phyloP scores from a whole-genome alignment of 2,113 vertebrate genomes.

The Casuarius casuarius region DNA sequence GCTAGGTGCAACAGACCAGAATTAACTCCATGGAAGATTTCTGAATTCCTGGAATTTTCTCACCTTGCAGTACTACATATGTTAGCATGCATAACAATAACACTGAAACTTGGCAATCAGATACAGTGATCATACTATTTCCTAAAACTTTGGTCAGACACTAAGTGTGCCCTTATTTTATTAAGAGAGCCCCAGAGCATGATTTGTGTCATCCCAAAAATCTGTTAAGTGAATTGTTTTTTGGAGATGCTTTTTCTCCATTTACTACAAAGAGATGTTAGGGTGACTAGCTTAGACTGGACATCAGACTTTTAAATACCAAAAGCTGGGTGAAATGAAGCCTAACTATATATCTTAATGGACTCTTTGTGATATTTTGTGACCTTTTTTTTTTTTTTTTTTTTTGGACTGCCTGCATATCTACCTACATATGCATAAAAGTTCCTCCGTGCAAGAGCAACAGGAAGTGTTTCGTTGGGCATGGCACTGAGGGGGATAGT shows the following conservation, averaged over 20 bases:
- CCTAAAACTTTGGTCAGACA: background rate
- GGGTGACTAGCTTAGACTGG: background rate
- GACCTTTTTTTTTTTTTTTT: background rate
- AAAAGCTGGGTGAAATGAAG: background rate
- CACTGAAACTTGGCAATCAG: background rate
- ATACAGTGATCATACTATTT: background rate
- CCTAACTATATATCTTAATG: background rate
- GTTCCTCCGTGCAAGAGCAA: background rate
- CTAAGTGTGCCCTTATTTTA: background rate
- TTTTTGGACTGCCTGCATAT: background rate
- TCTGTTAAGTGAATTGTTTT: background rate
- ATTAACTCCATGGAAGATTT: background rate
- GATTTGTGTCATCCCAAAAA: background rate
- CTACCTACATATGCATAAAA: background rate
- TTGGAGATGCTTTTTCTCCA: background rate
- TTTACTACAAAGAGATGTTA: background rate
- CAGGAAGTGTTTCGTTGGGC: background rate
- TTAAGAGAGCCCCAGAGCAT: background rate
- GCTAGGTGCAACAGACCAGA: background rate
- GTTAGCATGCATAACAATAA: background rate
- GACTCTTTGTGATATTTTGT: background rate
- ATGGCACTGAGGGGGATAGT: background rate
- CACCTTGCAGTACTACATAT: background rate
- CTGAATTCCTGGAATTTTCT: background rate
- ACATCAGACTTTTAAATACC: background rate